Conservation (phyloP, 2,888 invertebrate genomes). For the Camptogramma bilineatum region DNA sequence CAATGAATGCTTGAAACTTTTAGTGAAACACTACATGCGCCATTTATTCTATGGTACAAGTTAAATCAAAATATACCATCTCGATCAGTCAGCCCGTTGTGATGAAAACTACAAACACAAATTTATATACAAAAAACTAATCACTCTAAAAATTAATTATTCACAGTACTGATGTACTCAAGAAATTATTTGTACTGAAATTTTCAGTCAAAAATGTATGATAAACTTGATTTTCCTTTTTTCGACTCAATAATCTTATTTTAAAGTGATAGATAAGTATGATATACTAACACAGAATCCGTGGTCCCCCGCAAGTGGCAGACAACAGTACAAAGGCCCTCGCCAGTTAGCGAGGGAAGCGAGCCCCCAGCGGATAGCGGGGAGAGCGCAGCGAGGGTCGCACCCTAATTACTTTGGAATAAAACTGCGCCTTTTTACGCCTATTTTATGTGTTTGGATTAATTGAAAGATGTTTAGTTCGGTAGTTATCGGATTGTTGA, state of each 20-base stretch:
- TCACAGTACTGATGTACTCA: too few species aligned
- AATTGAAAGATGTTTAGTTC: constrained; percentile 63
- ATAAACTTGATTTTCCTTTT: too few species aligned
- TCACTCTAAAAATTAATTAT: too few species aligned
- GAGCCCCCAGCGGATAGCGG: constrained; percentile 16
- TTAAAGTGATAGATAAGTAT: neutral
- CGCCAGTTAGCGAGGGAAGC: constrained; percentile 35
- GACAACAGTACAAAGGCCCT: constrained; percentile 35
- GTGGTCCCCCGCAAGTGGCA: constrained; percentile 19
- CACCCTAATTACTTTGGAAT: constrained; percentile 78
- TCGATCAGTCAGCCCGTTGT: too few species aligned
- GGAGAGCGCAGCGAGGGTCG: constrained; percentile 48
- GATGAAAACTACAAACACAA: too few species aligned
- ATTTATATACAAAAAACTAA: too few species aligned
- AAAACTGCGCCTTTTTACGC: constrained; percentile 71
- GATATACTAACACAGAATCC: neutral
- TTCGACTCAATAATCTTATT: neutral
- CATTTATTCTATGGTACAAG: neutral
- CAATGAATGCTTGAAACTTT: neutral
- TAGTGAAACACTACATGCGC: neutral
- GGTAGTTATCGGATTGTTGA: constrained; percentile 43
- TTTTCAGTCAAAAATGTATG: too few species aligned
- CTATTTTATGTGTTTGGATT: constrained; percentile 67
- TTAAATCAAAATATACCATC: too few species aligned
- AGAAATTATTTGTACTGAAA: too few species aligned